Evolutionary conservation across 2,888 invertebrate genomes (phyloP).

Genomic region (Venusia cambrica): DNA sequence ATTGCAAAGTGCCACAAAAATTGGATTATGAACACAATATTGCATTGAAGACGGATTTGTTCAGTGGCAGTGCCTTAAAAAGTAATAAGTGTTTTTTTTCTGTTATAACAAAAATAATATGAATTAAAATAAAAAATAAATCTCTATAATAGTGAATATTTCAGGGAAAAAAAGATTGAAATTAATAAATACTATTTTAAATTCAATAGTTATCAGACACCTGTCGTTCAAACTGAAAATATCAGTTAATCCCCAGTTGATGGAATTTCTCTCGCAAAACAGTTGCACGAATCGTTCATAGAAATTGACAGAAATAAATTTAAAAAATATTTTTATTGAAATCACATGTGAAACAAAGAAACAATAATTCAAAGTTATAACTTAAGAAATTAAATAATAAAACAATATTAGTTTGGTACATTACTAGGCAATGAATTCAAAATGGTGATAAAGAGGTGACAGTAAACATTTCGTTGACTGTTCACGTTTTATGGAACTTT

Average conservation of each 20-base stretch:
- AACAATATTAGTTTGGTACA: constrained; percentile 26
- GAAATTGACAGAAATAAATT: constrained; percentile 17
- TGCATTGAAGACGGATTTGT: constrained; percentile 48
- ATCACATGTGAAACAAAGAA: constrained; percentile 8
- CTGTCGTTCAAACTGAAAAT: constrained; percentile 45
- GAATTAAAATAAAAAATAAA: neutral
- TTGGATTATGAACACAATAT: constrained; percentile 60
- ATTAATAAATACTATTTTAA: neutral
- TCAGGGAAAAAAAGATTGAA: neutral
- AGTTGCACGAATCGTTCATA: constrained; percentile 54
- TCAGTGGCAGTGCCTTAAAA: constrained; percentile 54
- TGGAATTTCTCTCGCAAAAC: constrained; percentile 39
- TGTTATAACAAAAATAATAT: neutral
- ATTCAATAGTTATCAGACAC: constrained; percentile 38
- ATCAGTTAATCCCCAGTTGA: constrained; percentile 61
- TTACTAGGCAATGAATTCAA: too few species aligned
- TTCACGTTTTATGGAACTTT: constrained; percentile 52
- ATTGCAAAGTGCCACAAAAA: constrained; percentile 63
- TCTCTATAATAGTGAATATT: neutral
- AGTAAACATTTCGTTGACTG: constrained; percentile 65
- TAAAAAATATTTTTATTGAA: neutral
- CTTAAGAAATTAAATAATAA: constrained; percentile 14
- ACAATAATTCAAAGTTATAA: constrained; percentile 12
- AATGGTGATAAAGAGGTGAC: constrained; percentile 36
- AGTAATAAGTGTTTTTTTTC: constrained; percentile 49